A percentile compares a stretch with the other conserved stretches of the same genome.
phyloP scores from a whole-genome alignment of 2,113 vertebrate species.

The Rhabdomys dilectus region DNA sequence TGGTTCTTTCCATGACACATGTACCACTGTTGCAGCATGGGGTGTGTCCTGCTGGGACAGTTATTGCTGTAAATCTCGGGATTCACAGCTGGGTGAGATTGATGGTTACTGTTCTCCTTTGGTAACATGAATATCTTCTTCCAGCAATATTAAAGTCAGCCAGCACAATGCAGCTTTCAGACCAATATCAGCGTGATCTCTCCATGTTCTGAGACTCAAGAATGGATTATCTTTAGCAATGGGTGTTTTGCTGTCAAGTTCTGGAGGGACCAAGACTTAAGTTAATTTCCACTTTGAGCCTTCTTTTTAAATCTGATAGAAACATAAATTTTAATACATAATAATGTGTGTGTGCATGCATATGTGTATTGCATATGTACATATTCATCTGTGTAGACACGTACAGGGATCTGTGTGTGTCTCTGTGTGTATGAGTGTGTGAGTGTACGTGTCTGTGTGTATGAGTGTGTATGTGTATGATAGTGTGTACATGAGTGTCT shows the following conservation, averaged over 20 bases:
- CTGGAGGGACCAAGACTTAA: background rate
- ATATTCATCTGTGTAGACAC: background rate
- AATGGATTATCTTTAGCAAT: background rate
- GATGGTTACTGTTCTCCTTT: background rate
- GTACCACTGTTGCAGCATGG: background rate
- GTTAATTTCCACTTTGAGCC: background rate
- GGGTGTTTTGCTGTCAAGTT: background rate
- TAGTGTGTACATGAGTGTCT: background rate
- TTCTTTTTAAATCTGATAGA: background rate
- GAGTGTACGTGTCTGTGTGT: too few relatives aligned
- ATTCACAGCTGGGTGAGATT: background rate
- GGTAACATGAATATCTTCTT: background rate
- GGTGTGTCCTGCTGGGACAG: background rate
- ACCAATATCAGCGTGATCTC: background rate
- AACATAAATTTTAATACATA: background rate
- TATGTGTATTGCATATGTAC: background rate
- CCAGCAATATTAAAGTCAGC: background rate
- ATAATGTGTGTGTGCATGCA: background rate
- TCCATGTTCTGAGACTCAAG: background rate
- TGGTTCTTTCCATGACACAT: background rate
- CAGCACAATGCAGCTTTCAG: background rate
- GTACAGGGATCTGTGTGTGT: background rate
- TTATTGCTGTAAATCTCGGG: background rate
- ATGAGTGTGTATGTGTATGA: too few relatives aligned
- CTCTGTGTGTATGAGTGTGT: background rate